Percentiles rank a stretch among this genome's conserved stretches.
Evolutionary conservation across 2,797 vertebrate species (phyloP).

Genomic region (Sciaenops ocellatus): DNA sequence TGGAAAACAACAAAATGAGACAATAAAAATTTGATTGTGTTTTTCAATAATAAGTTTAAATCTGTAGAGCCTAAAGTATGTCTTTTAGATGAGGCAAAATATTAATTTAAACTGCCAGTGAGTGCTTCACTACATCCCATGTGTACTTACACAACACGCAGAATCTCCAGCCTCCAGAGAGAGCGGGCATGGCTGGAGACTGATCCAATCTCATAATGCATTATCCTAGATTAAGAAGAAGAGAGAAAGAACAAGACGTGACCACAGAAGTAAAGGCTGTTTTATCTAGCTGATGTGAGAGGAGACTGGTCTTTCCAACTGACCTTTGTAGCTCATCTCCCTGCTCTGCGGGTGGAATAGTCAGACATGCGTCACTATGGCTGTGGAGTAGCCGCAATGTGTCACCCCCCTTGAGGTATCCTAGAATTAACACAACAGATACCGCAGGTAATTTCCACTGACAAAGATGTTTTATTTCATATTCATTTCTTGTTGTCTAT

Average conservation of each 20-base stretch:
- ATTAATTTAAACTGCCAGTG: neutral
- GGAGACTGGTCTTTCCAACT: conserved; percentile 45
- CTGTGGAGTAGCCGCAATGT: conserved; percentile 92
- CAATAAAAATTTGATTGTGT: neutral
- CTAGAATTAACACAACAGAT: conserved; percentile 74
- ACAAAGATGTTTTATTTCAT: neutral
- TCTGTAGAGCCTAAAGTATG: neutral
- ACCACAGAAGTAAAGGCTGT: conserved; percentile 16
- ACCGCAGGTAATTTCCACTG: conserved; percentile 1
- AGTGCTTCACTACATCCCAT: neutral
- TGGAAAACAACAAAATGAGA: neutral
- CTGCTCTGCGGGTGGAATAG: conserved; percentile 88
- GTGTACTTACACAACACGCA: conserved; percentile 92
- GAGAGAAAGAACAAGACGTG: conserved; percentile 18
- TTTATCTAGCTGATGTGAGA: neutral
- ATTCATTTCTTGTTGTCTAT: no score
- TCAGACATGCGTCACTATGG: conserved; percentile 95
- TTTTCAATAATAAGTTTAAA: neutral
- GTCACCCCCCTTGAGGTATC: conserved; percentile 94
- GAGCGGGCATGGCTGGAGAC: conserved; percentile 92
- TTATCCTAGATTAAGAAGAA: conserved; percentile 82
- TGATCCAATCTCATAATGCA: conserved; percentile 93
- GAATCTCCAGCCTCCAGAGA: conserved; percentile 95
- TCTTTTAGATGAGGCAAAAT: neutral
- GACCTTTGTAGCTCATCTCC: conserved; percentile 93